Base-by-base conservation (phyloP, 2,888 invertebrate species). In the Melanargia galathea region DNA sequence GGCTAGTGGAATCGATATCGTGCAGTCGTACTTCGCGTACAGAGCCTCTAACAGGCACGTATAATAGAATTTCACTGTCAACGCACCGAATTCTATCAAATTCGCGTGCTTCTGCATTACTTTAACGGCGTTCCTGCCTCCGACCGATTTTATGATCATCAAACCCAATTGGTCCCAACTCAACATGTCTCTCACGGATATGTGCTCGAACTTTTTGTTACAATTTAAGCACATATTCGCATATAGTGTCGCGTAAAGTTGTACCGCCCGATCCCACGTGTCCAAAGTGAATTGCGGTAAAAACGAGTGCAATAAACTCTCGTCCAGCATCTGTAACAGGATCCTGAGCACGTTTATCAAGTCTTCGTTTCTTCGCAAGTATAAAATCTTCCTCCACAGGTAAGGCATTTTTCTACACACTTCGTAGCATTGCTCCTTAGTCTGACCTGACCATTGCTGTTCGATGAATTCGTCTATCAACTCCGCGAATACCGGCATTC, bases 141-240 rank as follows among this genome's bases (percentile, higher is more conserved):
- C 94, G 30, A 95, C 83, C 0, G 92, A 92, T 73, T 93, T 93
- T 52, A 95, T 90, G 73, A 95, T 92, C 24, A 93, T 76, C 2
- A 88, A 83, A 1, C 92, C 93, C 11, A 95, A 78, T 46, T 92
- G 90, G 48, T 92, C 93, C 95, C 95, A 95, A 74, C 87, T 86
- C 30, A 93, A 75, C 66, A 93, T 91, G 56, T 88, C 82, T 57
- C 82, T 87, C 0, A 91, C 87, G 0, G 86, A 84, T 52, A 91
- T 82, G 67, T 92, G 80, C 30, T 83, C 77, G 55, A 92, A 87
- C 51, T 82, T 83, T 62, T 86, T 90, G 2, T 92, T 92, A 73
- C 95, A 95, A 78, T 93, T 93, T 46, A 95, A 78, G 78, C 95
- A 95, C 24, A 85, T 84, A 54, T 92, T 92, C 0, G 88, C 88